Evolutionary conservation across 37 sponge, comb jelly and placozoan species (phyloP).

Genomic region (Crambe crambe): DNA sequence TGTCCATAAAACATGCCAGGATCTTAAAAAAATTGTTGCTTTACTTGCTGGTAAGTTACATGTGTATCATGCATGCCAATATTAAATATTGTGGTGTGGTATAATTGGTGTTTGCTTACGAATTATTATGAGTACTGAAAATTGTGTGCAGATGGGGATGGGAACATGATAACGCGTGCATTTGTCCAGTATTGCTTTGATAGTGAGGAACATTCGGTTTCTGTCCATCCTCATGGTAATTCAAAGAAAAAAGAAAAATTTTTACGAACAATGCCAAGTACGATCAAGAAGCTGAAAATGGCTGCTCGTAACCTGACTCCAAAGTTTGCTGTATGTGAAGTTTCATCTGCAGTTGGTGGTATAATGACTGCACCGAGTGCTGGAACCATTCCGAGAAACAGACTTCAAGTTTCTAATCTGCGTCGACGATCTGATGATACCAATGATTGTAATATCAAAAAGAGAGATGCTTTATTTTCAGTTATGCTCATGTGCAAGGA

Average conservation of each 20-base stretch:
- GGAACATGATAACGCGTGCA: too few relatives aligned
- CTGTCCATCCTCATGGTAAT: too few relatives aligned
- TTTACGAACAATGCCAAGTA: constrained; percentile 2
- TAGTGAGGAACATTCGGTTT: too few relatives aligned
- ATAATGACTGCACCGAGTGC: constrained; percentile 7
- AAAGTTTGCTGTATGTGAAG: background rate
- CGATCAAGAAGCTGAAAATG: background rate
- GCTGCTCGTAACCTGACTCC: background rate
- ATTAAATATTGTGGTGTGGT: background rate
- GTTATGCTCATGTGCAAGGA: constrained; percentile 19
- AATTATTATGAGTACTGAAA: too few relatives aligned
- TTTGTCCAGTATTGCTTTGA: too few relatives aligned
- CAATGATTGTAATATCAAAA: background rate
- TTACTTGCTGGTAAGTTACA: background rate
- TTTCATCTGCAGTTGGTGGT: background rate
- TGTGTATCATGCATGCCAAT: background rate
- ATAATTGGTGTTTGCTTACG: background rate
- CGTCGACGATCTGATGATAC: background rate
- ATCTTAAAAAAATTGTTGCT: too few relatives aligned
- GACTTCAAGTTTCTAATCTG: background rate
- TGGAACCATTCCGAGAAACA: constrained; percentile 2
- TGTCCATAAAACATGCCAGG: too few relatives aligned
- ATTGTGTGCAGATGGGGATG: too few relatives aligned
- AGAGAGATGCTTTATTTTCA: too few relatives aligned
- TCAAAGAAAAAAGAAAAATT: too few relatives aligned